These are phyloP conservation scores for Adelosebastes latens DNA, from an alignment of 2,797 vertebrate genomes.

Conservation along the genomic window DNA sequence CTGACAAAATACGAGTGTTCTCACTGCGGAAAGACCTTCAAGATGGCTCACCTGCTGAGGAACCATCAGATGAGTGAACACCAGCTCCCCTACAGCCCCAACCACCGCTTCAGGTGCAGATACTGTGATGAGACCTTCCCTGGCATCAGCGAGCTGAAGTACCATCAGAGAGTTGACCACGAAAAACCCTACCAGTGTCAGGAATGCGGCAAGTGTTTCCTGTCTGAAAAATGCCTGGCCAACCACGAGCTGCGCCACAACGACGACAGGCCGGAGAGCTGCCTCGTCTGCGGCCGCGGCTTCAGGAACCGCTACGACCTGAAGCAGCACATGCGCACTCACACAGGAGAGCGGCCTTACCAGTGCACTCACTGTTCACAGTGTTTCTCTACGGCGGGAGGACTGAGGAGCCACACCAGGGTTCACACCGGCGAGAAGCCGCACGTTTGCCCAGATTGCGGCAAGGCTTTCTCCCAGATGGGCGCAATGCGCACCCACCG, in stretches of 20 bases:
- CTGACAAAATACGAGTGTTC: slow-evolving; percentile 79
- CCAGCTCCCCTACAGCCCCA: slow-evolving; percentile 81
- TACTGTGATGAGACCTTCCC: slow-evolving; percentile 82
- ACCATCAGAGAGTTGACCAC: slow-evolving; percentile 78
- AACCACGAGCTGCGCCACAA: slow-evolving; percentile 81
- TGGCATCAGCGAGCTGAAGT: slow-evolving; percentile 81
- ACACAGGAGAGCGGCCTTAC: slow-evolving; percentile 80
- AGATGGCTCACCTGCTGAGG: slow-evolving; percentile 80
- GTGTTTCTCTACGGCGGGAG: slow-evolving; percentile 80
- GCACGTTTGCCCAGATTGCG: slow-evolving; percentile 77
- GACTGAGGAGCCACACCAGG: slow-evolving; percentile 79
- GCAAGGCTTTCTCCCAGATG: slow-evolving; percentile 81
- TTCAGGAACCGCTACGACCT: slow-evolving; percentile 80
- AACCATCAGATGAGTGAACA: slow-evolving; percentile 82
- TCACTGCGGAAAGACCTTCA: slow-evolving; percentile 80
- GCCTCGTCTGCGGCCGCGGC: slow-evolving; percentile 75
- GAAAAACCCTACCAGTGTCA: slow-evolving; percentile 81
- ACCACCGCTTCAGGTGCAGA: slow-evolving; percentile 79
- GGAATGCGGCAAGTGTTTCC: slow-evolving; percentile 81
- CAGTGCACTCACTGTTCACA: slow-evolving; percentile 81
- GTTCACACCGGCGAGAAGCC: slow-evolving; percentile 82
- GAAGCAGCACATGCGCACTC: slow-evolving; percentile 82
- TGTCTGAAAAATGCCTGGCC: slow-evolving; percentile 78
- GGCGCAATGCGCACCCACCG: slow-evolving; percentile 81
- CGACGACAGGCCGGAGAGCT: slow-evolving; percentile 76